Evolutionary conservation across 2,888 invertebrate genomes (phyloP).

Genomic region (Phragmatobia fuliginosa): DNA sequence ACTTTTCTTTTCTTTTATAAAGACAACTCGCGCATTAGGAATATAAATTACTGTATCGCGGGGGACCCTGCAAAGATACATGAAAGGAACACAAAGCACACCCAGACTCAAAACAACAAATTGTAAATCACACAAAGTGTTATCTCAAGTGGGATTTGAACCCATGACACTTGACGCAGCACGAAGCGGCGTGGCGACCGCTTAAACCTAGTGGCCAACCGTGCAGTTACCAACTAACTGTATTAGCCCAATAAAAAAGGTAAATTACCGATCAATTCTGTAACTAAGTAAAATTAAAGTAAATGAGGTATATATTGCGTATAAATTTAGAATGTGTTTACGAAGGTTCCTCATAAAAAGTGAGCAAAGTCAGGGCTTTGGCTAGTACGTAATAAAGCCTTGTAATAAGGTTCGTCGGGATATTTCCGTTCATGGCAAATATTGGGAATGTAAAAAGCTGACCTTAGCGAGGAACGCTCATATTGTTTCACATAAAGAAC

Average conservation of each 20-base stretch:
- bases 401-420: conserved; percentile 41
- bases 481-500: conserved; percentile 71
- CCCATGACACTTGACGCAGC: too few relatives aligned
- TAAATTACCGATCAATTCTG: not conserved
- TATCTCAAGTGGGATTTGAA: too few relatives aligned
- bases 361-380: conserved; percentile 20
- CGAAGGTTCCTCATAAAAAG: conserved; percentile 11
- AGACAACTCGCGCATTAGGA: too few relatives aligned
- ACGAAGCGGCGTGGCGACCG: too few relatives aligned
- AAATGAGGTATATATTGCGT: not conserved
- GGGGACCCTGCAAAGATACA: too few relatives aligned
- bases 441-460: conserved; percentile 65
- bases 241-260: not conserved
- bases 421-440: conserved; percentile 64
- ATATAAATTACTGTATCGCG: too few relatives aligned
- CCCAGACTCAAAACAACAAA: too few relatives aligned
- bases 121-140: too few relatives aligned
- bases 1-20: too few relatives aligned
- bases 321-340: not conserved
- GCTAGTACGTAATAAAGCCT: conserved; percentile 27
- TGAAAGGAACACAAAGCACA: too few relatives aligned
- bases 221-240: too few relatives aligned
- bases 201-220: too few relatives aligned
- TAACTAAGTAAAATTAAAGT: not conserved
- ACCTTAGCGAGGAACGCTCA: conserved; percentile 55